Evolutionary conservation across 2,888 invertebrate genomes (phyloP), one percentile per base, ranked within the genome.

Genomic region (Athalia circularis): DNA sequence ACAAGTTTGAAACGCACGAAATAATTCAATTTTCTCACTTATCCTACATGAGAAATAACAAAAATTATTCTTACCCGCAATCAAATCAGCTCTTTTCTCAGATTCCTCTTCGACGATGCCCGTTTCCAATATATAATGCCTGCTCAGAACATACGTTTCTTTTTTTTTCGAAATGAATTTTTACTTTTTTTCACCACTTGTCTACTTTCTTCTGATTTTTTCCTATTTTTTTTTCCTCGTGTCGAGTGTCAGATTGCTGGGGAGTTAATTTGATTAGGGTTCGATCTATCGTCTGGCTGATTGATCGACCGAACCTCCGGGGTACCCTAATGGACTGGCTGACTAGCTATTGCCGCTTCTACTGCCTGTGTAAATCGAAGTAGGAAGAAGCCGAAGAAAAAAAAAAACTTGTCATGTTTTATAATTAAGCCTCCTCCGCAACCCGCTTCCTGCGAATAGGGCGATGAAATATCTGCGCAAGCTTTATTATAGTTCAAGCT

Each of bases 191-290:
- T 47, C 13, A 13, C 15, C 75, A 29, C 29, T 29, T 29, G 57
- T 57, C 62, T 50, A 48, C 29, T 47, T 45, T 72, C 2, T 74
- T 5, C 6, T n/a, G 50, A 29, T 75, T 8, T 52, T n/a, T 50
- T 45, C 29, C 29, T 29, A 29, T 29, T 61, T 62, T 62, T 11
- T 65, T 45, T 47, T 9, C 9, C 47, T 64, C 59, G 43, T 15
- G 11, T 43, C 75, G 52, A 75, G 75, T 72, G 72, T 72, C 72
- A 72, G 75, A 75, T 75, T 62, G 75, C 75, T n/a, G 75, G 50
- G 47, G 72, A 78, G 78, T 74, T 78, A 74, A 78, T 78, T 78
- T 78, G 78, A 78, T 72, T 62, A 78, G 78, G 78, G 78, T 65
- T 72, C 72, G 78, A 78, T 78, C 74, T 43, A 75, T 62, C 50